Evolutionary conservation across 2,797 vertebrate species (phyloP).

Genomic region (Poeciliopsis gracilis): DNA sequence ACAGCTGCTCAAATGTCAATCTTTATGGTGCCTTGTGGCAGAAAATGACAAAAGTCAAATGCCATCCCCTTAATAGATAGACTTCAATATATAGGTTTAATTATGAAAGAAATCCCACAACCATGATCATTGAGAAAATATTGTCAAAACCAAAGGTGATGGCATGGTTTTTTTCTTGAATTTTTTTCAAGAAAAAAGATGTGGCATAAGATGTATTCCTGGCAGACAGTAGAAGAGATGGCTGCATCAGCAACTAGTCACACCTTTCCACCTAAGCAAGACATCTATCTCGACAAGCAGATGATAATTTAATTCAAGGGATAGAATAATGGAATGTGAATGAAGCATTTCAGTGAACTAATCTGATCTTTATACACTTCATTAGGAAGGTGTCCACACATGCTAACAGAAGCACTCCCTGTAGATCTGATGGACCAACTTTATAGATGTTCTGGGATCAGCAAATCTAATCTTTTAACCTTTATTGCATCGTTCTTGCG

Average conservation of each 20-base stretch:
- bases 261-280: slow-evolving; percentile 37
- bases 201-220: neutral
- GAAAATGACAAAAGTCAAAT: slow-evolving; percentile 66
- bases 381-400: slow-evolving; percentile 74
- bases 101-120: slow-evolving; percentile 43
- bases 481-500: no score
- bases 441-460: slow-evolving; percentile 45
- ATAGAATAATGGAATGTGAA: slow-evolving; percentile 73
- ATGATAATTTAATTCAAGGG: slow-evolving; percentile 64
- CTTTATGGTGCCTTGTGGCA: slow-evolving; percentile 54
- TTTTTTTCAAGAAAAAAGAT: neutral
- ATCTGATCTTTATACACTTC: slow-evolving; percentile 72
- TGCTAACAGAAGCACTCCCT: slow-evolving; percentile 53
- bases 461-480: slow-evolving; percentile 17
- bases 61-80: slow-evolving; percentile 60
- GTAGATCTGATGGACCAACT: slow-evolving; percentile 44
- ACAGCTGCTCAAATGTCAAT: slow-evolving; percentile 69
- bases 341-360: slow-evolving; percentile 74
- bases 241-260: slow-evolving; percentile 11
- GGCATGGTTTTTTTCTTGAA: neutral
- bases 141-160: slow-evolving; percentile 31
- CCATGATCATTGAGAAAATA: slow-evolving; percentile 42
- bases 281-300: slow-evolving; percentile 65
- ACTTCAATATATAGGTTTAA: slow-evolving; percentile 46
- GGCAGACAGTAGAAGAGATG: neutral